Percentiles rank a stretch among this genome's conserved stretches.
Evolutionary conservation across 1,140 invertebrate species (phyloP).

Genomic region (Periplaneta americana): DNA sequence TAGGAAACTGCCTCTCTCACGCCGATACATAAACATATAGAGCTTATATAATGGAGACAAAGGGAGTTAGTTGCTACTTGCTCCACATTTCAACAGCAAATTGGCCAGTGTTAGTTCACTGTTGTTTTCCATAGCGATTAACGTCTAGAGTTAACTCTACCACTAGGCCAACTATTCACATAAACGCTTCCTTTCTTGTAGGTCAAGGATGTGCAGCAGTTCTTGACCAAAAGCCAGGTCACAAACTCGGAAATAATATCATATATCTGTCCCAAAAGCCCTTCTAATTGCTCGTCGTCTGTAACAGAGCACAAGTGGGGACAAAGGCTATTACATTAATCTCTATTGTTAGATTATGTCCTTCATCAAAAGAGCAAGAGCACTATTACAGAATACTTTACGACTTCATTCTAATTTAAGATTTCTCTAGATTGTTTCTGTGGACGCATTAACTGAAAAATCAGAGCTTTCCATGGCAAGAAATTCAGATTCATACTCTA

Average conservation of each 20-base stretch:
- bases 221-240: not conserved
- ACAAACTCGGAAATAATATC: not conserved
- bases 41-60: not conserved
- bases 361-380: no score
- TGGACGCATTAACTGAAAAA: no score
- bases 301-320: no score
- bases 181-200: not conserved
- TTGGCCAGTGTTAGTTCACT: not conserved
- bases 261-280: no score
- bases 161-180: not conserved
- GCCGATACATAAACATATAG: not conserved
- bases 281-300: no score
- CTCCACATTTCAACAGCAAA: not conserved
- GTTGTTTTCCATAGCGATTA: not conserved
- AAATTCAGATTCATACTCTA: no score
- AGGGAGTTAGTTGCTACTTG: not conserved
- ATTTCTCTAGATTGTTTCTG: no score
- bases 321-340: no score
- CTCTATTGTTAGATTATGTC: no score
- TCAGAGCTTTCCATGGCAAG: no score
- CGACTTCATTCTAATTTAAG: no score
- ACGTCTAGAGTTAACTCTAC: not conserved
- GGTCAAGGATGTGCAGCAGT: not conserved
- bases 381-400: no score
- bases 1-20: not conserved